Conservation (phyloP, 2,888 invertebrate species). For the Oligia strigilis region DNA sequence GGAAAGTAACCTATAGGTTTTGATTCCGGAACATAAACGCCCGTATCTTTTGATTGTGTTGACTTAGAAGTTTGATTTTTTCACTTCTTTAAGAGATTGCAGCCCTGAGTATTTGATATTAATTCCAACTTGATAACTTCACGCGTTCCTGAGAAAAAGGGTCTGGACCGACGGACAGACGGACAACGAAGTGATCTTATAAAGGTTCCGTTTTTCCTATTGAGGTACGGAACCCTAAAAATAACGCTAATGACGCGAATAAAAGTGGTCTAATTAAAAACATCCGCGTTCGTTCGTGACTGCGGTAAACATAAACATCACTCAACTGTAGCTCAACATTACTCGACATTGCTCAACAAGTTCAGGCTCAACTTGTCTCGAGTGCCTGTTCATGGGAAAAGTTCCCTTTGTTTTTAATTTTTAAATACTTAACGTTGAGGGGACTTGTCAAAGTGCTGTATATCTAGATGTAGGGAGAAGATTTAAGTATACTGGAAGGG, state of each 20-base stretch:
- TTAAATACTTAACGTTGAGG: slow-evolving; percentile 60
- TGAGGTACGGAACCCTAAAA: not conserved
- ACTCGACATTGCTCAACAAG: slow-evolving; percentile 61
- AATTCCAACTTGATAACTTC: too few relatives aligned
- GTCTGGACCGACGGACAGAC: too few relatives aligned
- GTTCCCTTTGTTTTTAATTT: slow-evolving; percentile 68
- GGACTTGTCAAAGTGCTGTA: slow-evolving; percentile 43
- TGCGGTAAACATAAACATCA: slow-evolving; percentile 61
- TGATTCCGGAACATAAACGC: too few relatives aligned
- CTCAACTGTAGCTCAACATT: slow-evolving; percentile 56
- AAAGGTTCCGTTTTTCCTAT: too few relatives aligned
- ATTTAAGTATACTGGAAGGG: slow-evolving; percentile 11
- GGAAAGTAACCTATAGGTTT: too few relatives aligned
- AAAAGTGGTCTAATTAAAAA: slow-evolving; percentile 64
- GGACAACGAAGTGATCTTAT: not conserved
- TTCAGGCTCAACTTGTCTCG: slow-evolving; percentile 63
- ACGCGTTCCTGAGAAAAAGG: too few relatives aligned
- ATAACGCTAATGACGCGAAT: slow-evolving; percentile 43
- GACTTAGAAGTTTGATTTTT: too few relatives aligned
- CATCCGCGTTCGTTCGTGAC: slow-evolving; percentile 65
- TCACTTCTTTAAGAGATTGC: too few relatives aligned
- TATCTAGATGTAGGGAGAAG: slow-evolving; percentile 19
- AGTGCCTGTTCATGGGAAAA: slow-evolving; percentile 63
- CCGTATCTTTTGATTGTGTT: too few relatives aligned
- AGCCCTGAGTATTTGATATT: too few relatives aligned